Base-by-base conservation (phyloP, 2,888 invertebrate genomes). In the Tetragnatha montana region DNA sequence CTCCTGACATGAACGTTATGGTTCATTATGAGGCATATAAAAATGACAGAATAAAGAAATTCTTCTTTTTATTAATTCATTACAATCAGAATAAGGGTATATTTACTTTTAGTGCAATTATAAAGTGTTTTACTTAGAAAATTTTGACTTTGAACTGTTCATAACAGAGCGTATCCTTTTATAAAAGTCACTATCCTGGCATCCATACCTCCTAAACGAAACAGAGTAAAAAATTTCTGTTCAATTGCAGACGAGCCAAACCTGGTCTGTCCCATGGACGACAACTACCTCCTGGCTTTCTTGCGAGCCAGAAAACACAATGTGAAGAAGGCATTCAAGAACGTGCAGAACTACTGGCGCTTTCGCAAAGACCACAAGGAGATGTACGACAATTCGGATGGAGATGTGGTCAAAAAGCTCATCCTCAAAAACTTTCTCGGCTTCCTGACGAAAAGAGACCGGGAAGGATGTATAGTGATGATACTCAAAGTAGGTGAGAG, bases 221-320 rank as follows among this genome's bases (percentile, higher is more conserved):
- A n/a, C n/a, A n/a, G n/a, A n/a, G n/a, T n/a, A n/a, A n/a, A n/a
- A n/a, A n/a, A n/a, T n/a, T n/a, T n/a, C n/a, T n/a, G n/a, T n/a
- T n/a, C n/a, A 19, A 49, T 19, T 74, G 4, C 85, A 90, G 89
- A 82, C 7, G 89, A 90, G 14, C 21, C 14, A 6, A 87, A 90
- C 0, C 74, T 90, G 8, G 22, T 68, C 8, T 51, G 73, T 7
- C 86, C 82, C 17, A 80, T 87, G 74, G 92, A 92, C 68, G 92
- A 92, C 49, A 47, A 19, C 1, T 92, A 96, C 93, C 94, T 97
- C 73, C 94, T 97, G 83, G 95, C 96, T 89, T 97, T 96, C 93
- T 94, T 97, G 79, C 95, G 97, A 14, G 95, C 95, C 87, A 96
- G 96, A 93, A 97, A 92, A 96, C 93, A 97, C 95, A 96, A 96